Conservation (phyloP, 2,888 invertebrate genomes). For the Netelia melanura region DNA sequence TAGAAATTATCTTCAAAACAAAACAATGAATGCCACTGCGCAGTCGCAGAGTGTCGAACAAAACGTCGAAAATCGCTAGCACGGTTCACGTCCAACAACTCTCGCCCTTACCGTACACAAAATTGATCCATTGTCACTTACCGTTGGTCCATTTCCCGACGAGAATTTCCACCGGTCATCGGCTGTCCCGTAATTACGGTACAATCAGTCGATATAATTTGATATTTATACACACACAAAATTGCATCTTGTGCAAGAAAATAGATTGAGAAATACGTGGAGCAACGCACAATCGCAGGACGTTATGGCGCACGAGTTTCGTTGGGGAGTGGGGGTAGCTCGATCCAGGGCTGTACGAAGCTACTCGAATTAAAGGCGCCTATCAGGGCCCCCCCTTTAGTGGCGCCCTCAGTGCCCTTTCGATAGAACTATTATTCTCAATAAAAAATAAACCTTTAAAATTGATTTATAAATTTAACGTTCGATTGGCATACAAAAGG, state of each 20-base stretch:
- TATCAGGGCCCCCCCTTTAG: background rate
- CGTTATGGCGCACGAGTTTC: slow-evolving; percentile 77
- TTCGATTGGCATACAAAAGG: too few species aligned
- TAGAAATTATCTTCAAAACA: background rate
- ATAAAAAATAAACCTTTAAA: too few species aligned
- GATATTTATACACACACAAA: slow-evolving; percentile 25
- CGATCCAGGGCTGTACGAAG: slow-evolving; percentile 71
- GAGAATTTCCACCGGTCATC: slow-evolving; percentile 12
- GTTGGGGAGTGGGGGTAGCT: slow-evolving; percentile 69
- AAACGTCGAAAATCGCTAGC: slow-evolving; percentile 79
- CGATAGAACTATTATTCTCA: background rate
- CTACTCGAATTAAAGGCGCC: too few species aligned
- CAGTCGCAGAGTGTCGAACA: background rate
- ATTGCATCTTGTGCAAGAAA: slow-evolving; percentile 38
- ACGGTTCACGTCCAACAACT: slow-evolving; percentile 72
- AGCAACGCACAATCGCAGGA: slow-evolving; percentile 64
- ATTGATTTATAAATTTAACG: too few species aligned
- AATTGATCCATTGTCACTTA: slow-evolving; percentile 75
- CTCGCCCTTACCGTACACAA: slow-evolving; percentile 73
- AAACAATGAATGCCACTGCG: background rate
- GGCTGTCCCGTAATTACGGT: background rate
- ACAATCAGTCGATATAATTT: slow-evolving; percentile 15
- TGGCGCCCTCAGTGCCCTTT: background rate
- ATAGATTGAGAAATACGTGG: slow-evolving; percentile 54
- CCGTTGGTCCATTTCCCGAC: slow-evolving; percentile 66